phyloP scores from a whole-genome alignment of 1,140 invertebrate genomes.

The Brachionus rotundiformis region DNA sequence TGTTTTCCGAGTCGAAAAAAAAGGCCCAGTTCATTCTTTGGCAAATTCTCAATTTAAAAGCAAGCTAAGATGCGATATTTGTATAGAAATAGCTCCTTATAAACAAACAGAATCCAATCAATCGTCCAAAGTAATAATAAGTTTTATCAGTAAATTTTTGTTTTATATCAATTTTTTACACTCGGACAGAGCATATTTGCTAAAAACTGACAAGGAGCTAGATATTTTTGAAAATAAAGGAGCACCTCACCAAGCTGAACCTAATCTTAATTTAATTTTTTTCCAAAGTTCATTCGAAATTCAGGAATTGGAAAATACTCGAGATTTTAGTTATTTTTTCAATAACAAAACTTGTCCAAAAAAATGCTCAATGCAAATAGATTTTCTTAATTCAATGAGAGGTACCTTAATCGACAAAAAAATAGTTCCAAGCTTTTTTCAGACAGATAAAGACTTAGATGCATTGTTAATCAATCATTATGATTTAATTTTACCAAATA shows the following conservation, averaged over 20 bases:
- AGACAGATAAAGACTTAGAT: background rate
- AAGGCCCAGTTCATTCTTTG: background rate
- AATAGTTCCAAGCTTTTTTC: background rate
- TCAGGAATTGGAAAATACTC: background rate
- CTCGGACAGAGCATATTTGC: background rate
- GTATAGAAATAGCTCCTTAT: background rate
- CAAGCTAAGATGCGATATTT: constrained; percentile 5
- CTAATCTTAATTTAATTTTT: background rate
- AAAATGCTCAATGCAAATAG: background rate
- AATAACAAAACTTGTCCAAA: background rate
- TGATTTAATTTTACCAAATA: constrained; percentile 47
- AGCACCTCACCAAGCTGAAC: background rate
- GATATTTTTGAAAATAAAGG: background rate
- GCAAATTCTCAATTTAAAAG: constrained; percentile 43
- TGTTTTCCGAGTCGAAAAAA: background rate
- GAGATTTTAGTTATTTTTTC: background rate
- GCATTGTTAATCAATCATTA: background rate
- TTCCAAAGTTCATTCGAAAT: background rate
- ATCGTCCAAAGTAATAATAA: background rate
- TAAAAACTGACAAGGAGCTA: background rate
- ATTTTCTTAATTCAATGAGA: background rate
- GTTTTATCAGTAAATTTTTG: background rate
- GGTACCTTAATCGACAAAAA: constrained; percentile 5
- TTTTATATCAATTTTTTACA: constrained; percentile 15
- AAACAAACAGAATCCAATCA: background rate